Conservation (phyloP, 2,113 vertebrate genomes). For the Chlorodrepanis virens region DNA sequence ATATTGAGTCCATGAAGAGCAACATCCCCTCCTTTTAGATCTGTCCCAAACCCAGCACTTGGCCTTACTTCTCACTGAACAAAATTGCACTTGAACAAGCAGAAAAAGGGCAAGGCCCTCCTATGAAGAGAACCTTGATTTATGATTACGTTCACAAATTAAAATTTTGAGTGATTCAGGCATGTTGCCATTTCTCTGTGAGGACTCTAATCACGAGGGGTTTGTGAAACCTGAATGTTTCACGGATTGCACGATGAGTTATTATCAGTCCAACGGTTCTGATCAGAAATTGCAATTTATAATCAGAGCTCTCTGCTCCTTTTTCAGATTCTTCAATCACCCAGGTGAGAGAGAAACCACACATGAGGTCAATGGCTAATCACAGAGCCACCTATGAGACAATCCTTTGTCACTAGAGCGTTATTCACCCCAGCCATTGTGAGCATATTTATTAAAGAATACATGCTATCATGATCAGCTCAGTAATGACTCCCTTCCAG, state of each 20-base stretch:
- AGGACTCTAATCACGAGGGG: constrained; percentile 10
- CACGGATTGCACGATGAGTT: not conserved
- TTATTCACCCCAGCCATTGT: not conserved
- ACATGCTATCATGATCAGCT: not conserved
- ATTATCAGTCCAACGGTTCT: not conserved
- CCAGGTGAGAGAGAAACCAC: not conserved
- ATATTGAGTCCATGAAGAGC: not conserved
- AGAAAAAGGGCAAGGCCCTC: not conserved
- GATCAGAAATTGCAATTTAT: constrained; percentile 24
- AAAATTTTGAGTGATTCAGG: constrained; percentile 7
- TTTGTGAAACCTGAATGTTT: constrained; percentile 45
- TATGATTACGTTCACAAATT: constrained; percentile 15
- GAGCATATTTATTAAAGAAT: constrained; percentile 15
- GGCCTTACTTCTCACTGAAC: not conserved
- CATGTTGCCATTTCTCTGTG: not conserved
- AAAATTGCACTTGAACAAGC: not conserved
- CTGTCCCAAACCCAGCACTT: not conserved
- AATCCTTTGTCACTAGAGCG: not conserved
- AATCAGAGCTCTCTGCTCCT: constrained; percentile 35
- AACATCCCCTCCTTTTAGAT: not conserved
- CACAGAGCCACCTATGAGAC: not conserved
- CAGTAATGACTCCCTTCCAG: not conserved
- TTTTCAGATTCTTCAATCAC: not conserved
- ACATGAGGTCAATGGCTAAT: not conserved
- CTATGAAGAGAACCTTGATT: constrained; percentile 18